Conservation (phyloP, 2,797 vertebrate genomes). For the Urosaurus nigricauda region DNA sequence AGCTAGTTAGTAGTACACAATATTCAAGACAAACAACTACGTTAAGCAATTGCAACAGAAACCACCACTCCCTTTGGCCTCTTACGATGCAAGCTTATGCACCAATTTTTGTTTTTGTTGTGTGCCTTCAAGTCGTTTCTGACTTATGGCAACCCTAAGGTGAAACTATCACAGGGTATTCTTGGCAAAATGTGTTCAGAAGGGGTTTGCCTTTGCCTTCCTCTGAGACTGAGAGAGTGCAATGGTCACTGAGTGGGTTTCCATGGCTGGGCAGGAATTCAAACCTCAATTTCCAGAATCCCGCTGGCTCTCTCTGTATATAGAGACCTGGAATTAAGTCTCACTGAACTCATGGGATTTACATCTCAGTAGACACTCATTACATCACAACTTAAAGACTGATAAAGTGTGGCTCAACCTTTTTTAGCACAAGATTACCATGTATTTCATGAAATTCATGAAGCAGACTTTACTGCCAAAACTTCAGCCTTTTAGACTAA, state of each 20-base stretch:
- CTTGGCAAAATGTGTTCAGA: too few relatives aligned
- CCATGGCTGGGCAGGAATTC: too few relatives aligned
- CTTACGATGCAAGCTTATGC: neutral
- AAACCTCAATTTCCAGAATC: too few relatives aligned
- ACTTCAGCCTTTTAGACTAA: neutral
- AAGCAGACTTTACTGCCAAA: neutral
- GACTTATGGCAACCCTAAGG: too few relatives aligned
- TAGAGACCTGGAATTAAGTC: neutral
- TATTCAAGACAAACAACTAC: neutral
- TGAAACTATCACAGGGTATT: too few relatives aligned
- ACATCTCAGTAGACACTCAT: neutral
- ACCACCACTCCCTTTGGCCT: neutral
- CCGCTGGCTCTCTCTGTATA: too few relatives aligned
- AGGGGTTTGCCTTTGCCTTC: too few relatives aligned
- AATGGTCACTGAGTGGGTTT: too few relatives aligned
- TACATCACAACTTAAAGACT: neutral
- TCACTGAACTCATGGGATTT: neutral
- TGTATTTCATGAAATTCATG: neutral
- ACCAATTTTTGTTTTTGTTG: neutral
- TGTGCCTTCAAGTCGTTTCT: too few relatives aligned
- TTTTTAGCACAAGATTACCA: neutral
- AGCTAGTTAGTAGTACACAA: neutral
- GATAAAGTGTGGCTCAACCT: neutral
- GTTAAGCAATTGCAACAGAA: neutral
- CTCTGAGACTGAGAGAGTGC: too few relatives aligned